Evolutionary conservation across 2,113 vertebrate genomes (phyloP).

Genomic region (Spea multiplicata): DNA sequence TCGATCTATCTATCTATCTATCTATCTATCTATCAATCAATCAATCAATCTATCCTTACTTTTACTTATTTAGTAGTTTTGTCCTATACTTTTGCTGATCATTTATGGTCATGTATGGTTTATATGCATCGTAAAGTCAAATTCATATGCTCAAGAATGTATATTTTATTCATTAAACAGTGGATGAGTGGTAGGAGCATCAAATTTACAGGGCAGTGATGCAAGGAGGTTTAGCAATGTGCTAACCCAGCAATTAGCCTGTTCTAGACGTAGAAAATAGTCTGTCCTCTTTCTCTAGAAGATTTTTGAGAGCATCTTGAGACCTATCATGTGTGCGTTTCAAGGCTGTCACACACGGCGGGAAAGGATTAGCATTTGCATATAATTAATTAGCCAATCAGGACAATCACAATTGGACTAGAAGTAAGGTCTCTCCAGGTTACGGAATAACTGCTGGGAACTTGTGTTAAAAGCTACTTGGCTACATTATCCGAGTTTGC

Average conservation of each 20-base stretch:
- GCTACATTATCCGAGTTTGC: conserved; percentile 10
- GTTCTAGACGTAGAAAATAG: not conserved
- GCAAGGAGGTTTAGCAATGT: conserved; percentile 1
- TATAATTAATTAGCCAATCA: conserved; percentile 37
- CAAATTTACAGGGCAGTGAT: conserved; percentile 2
- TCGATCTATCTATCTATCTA: too few species aligned
- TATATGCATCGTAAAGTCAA: not conserved
- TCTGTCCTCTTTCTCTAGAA: not conserved
- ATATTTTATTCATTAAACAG: conserved; percentile 5
- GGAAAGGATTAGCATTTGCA: conserved; percentile 4
- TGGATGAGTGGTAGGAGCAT: not conserved
- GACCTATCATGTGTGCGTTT: conserved; percentile 1
- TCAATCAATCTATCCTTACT: too few species aligned
- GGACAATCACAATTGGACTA: conserved; percentile 9
- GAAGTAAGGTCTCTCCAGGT: conserved; percentile 33
- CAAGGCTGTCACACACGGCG: not conserved
- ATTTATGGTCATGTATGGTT: not conserved
- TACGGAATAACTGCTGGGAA: conserved; percentile 32
- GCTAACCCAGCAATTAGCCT: conserved; percentile 8
- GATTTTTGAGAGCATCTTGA: conserved; percentile 25
- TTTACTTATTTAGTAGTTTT: too few species aligned
- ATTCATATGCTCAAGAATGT: not conserved
- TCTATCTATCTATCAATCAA: too few species aligned
- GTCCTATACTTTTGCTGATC: too few species aligned
- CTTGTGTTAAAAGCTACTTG: conserved; percentile 34